phyloP scores from a whole-genome alignment of 1,140 invertebrate genomes.

The Eumeta japonica region DNA sequence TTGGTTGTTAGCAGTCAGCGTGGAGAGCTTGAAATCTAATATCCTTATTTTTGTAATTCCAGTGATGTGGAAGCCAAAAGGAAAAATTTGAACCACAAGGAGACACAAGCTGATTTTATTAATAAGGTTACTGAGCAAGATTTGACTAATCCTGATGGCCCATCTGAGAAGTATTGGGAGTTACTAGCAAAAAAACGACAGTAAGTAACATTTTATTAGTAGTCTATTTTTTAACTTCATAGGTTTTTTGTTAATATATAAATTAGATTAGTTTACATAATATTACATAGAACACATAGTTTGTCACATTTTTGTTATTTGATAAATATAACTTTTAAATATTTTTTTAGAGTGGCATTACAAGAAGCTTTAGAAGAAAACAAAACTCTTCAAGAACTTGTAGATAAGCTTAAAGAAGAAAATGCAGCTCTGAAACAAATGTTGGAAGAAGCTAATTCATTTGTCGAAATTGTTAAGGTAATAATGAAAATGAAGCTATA shows the following conservation, averaged over 20 bases:
- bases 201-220: conserved; percentile 29
- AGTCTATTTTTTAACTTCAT: background rate
- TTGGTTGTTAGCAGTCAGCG: too few relatives aligned
- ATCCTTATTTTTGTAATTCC: conserved; percentile 15
- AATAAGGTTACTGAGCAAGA: conserved; percentile 59
- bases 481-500: too few relatives aligned
- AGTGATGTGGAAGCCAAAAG: conserved; percentile 42
- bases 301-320: too few relatives aligned
- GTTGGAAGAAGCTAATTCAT: conserved; percentile 64
- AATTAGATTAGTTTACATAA: too few relatives aligned
- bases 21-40: too few relatives aligned
- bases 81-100: conserved; percentile 53
- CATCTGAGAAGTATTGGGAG: conserved; percentile 70
- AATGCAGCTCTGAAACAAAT: conserved; percentile 64
- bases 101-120: conserved; percentile 58
- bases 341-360: conserved; percentile 50
- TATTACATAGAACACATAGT: too few relatives aligned
- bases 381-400: conserved; percentile 53
- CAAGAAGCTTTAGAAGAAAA: conserved; percentile 67
- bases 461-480: conserved; percentile 70
- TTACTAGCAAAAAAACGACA: conserved; percentile 64
- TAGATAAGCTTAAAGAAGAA: conserved; percentile 64
- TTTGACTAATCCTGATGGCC: conserved; percentile 61
- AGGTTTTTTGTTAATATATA: too few relatives aligned
- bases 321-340: too few relatives aligned